phyloP scores from a whole-genome alignment of 1,140 invertebrate genomes.

The Drosophila pseudoananassae region DNA sequence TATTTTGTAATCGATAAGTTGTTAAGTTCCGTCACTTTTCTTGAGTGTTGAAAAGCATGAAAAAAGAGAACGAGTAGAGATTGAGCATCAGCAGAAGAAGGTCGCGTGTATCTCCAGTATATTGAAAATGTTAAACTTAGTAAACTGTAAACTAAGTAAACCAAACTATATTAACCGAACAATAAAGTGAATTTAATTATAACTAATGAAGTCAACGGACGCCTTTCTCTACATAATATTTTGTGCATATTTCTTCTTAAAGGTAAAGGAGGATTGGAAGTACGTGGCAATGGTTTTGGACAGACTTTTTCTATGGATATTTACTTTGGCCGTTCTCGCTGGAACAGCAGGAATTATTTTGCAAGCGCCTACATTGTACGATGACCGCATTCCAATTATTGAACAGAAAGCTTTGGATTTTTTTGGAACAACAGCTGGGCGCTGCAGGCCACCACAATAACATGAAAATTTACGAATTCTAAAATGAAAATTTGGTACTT shows the following conservation, averaged over 20 bases:
- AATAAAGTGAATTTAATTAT: no score
- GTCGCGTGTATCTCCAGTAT: no score
- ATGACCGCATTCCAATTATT: conserved; percentile 92
- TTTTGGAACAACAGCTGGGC: conserved; percentile 90
- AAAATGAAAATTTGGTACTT: conserved; percentile 30
- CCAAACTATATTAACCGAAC: no score
- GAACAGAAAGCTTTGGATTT: conserved; percentile 93
- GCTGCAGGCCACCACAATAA: conserved; percentile 85
- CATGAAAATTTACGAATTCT: conserved; percentile 11
- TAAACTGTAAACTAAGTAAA: no score
- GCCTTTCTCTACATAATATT: no score
- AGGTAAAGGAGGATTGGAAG: conserved; percentile 98
- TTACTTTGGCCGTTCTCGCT: conserved; percentile 96
- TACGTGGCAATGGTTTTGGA: conserved; percentile 99
- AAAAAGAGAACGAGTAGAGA: no score
- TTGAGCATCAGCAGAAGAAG: no score
- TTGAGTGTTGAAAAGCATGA: no score
- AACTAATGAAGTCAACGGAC: no score
- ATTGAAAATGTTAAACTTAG: no score
- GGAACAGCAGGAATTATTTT: conserved; percentile 95
- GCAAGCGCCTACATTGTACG: conserved; percentile 94
- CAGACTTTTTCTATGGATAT: conserved; percentile 98
- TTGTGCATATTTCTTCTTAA: background rate
- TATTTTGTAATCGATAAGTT: no score
- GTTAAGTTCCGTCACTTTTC: no score